Conservation (phyloP, 2,797 vertebrate genomes). For the Microchirus variegatus region DNA sequence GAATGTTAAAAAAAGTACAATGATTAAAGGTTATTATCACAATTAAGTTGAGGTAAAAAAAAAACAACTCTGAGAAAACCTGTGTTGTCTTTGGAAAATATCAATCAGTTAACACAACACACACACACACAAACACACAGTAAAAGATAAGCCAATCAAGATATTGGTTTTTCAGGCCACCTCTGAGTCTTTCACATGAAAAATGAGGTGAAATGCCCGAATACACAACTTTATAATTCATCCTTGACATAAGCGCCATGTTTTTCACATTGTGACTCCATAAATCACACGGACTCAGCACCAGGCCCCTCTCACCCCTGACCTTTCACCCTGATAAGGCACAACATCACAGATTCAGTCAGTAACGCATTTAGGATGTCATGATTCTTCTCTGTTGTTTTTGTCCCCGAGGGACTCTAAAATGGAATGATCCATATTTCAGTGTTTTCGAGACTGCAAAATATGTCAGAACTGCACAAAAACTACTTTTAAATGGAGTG, state of each 20-base stretch:
- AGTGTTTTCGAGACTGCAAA: not conserved
- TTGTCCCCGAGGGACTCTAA: too few relatives aligned
- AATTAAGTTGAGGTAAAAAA: slow-evolving; percentile 28
- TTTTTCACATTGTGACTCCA: slow-evolving; percentile 60
- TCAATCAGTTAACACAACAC: not conserved
- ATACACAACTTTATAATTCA: slow-evolving; percentile 14
- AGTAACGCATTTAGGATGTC: slow-evolving; percentile 27
- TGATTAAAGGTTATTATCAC: slow-evolving; percentile 25
- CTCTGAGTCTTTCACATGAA: too few relatives aligned
- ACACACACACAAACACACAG: too few relatives aligned
- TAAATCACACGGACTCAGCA: slow-evolving; percentile 68
- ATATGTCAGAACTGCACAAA: not conserved
- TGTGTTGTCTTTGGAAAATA: not conserved
- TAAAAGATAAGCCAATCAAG: too few relatives aligned
- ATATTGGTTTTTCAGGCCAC: too few relatives aligned
- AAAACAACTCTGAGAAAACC: too few relatives aligned
- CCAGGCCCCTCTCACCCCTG: slow-evolving; percentile 48
- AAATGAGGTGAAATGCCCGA: too few relatives aligned
- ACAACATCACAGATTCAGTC: slow-evolving; percentile 52
- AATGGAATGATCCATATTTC: too few relatives aligned
- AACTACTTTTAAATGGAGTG: not conserved
- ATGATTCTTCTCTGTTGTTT: too few relatives aligned
- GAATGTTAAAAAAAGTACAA: slow-evolving; percentile 41
- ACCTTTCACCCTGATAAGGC: slow-evolving; percentile 54
- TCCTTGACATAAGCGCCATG: slow-evolving; percentile 29